Base-by-base conservation (phyloP, 2,888 invertebrate genomes). In the Tachystola acroxantha region DNA sequence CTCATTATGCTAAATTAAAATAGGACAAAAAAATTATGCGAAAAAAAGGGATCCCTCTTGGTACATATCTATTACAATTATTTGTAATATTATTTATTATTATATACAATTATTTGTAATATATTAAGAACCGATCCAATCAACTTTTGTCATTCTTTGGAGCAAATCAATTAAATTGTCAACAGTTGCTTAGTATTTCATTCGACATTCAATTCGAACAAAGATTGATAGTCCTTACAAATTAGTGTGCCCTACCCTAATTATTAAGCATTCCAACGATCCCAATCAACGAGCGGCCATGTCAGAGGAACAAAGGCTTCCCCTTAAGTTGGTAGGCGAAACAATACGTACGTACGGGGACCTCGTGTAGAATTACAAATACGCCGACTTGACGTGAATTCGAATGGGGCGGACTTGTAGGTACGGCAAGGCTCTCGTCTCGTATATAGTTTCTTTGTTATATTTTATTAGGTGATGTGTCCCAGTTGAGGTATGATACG, bases 281-380 rank as follows among this genome's bases (percentile, higher is more conserved):
- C 48, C 53, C 57, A 57, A 59, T 63, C 56, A 59, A 50, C 45
- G 50, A 50, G 47, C 55, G 50, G 50, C 53, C 43, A 51, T 53
- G 53, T 57, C 57, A 56, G 52, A 51, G 46, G 55, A 58, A 66
- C 64, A 64, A 58, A 57, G 54, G 50, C 55, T 57, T 50, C 47
- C 60, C 58, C 54, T 59, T 58, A 60, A 57, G 53, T 61, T 53
- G 50, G 61, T 68, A 69, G 71, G 72, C 81, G 74, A 85, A 82
- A 85, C 85, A 85, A 82, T 82, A 80, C 70, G 64, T 64, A 69
- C 68, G 59, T 62, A 57, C 48, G 54, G 73, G 62, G 73, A 68
- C 68, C 57, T 57, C 65, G 76, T 64, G 72, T 82, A 80, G 85
- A 85, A 86, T 86, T 81, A 84, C 81, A 86, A 82, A 79, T 79